These are phyloP conservation scores for Microchirus variegatus DNA, from an alignment of 2,797 vertebrate species.

Conservation along the genomic window DNA sequence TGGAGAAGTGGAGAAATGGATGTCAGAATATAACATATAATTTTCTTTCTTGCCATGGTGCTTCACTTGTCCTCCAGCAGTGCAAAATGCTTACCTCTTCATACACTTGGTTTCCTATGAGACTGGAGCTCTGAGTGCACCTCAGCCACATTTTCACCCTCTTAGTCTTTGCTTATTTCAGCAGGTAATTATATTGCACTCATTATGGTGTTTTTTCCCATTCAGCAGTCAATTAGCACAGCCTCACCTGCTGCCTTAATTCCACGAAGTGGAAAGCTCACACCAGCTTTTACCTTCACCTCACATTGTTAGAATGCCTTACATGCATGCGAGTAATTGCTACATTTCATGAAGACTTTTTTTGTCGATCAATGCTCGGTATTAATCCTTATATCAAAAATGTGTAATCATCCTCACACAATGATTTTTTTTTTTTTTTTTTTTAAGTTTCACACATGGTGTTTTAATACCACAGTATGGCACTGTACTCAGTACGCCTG, in stretches of 20 bases:
- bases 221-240: conserved; percentile 62
- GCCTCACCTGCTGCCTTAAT: conserved; percentile 48
- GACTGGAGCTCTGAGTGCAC: conserved; percentile 53
- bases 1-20: conserved; percentile 4
- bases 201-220: conserved; percentile 48
- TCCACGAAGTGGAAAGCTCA: conserved; percentile 23
- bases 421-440: too few species aligned
- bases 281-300: conserved; percentile 4
- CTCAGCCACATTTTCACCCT: conserved; percentile 41
- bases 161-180: conserved; percentile 64
- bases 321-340: too few species aligned
- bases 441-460: too few species aligned
- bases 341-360: too few species aligned
- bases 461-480: too few species aligned
- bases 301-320: conserved; percentile 7
- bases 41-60: conserved; percentile 16
- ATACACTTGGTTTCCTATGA: conserved; percentile 56
- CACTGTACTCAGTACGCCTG: too few species aligned
- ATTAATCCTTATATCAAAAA: too few species aligned
- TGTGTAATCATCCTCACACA: too few species aligned
- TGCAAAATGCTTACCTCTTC: conserved; percentile 57
- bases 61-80: conserved; percentile 56
- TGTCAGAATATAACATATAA: conserved; percentile 16
- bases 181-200: conserved; percentile 67
- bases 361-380: too few species aligned